phyloP scores from a whole-genome alignment of 2,888 invertebrate species.

The Pinctada fucata region DNA sequence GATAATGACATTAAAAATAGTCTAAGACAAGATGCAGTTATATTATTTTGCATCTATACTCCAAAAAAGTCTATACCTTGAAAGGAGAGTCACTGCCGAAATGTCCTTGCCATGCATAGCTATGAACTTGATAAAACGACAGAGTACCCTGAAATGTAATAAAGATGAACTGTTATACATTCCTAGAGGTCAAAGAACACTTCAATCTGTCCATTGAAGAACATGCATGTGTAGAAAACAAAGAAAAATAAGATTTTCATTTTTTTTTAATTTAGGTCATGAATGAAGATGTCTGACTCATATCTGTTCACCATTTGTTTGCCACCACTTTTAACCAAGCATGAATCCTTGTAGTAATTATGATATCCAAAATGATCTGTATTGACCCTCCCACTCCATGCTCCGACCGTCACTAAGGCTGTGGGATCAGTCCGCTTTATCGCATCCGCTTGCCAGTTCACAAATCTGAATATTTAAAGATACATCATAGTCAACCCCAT shows the following conservation, averaged over 20 bases:
- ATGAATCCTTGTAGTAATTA: slow-evolving; percentile 56
- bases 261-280: no score
- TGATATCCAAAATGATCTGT: slow-evolving; percentile 54
- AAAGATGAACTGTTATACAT: background rate
- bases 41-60: background rate
- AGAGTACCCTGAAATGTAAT: slow-evolving; percentile 48
- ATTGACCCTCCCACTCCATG: slow-evolving; percentile 58
- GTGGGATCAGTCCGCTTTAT: slow-evolving; percentile 52
- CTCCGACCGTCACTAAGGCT: slow-evolving; percentile 56
- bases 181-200: background rate
- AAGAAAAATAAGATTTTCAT: no score
- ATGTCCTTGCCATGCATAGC: slow-evolving; percentile 46
- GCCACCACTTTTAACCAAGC: slow-evolving; percentile 49
- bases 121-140: slow-evolving; percentile 56
- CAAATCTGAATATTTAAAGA: slow-evolving; percentile 42
- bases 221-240: no score
- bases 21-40: background rate
- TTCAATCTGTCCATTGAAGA: no score
- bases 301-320: slow-evolving; percentile 34
- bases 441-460: slow-evolving; percentile 62
- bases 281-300: no score
- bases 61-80: slow-evolving; percentile 30
- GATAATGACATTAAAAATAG: no score
- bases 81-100: slow-evolving; percentile 54
- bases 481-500: background rate